Percentiles rank a stretch among this genome's conserved stretches.
Evolutionary conservation across 2,113 vertebrate species (phyloP).

Genomic region (Oryzias curvinotus): DNA sequence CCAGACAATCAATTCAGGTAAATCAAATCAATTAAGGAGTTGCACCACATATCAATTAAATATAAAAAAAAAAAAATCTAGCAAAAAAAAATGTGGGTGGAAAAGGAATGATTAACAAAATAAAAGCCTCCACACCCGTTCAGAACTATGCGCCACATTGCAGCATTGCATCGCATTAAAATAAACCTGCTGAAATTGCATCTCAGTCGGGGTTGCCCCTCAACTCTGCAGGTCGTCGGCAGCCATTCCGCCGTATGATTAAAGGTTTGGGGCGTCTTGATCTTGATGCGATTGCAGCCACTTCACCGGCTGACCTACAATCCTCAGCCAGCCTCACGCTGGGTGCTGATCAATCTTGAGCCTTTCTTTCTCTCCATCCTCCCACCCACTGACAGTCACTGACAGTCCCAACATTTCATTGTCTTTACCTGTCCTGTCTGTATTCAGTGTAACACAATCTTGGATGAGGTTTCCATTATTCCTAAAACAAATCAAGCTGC

Average conservation of each 20-base stretch:
- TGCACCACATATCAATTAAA: too few species aligned
- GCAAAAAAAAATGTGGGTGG: too few species aligned
- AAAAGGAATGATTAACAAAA: too few species aligned
- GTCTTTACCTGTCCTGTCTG: conserved; percentile 34
- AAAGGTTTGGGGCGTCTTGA: neutral
- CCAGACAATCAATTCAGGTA: neutral
- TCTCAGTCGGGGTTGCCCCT: too few species aligned
- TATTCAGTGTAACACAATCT: conserved; percentile 34
- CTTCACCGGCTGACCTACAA: conserved; percentile 1
- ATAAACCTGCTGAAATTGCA: too few species aligned
- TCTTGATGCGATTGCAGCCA: conserved; percentile 2
- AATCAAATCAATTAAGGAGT: neutral
- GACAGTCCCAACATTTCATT: conserved; percentile 8
- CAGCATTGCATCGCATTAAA: too few species aligned
- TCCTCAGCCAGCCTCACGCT: conserved; percentile 9
- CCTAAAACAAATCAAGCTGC: neutral
- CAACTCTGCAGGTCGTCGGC: too few species aligned
- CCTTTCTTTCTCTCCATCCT: conserved; percentile 9
- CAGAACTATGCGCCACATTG: too few species aligned
- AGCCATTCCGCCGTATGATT: too few species aligned
- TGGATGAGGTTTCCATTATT: conserved; percentile 9
- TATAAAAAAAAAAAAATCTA: too few species aligned
- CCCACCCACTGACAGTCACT: conserved; percentile 8
- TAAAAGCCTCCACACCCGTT: too few species aligned
- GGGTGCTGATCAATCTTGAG: conserved; percentile 25